These are phyloP conservation scores for Camponotus floridanus DNA, from an alignment of 1,140 invertebrate species.

Conservation along the genomic window DNA sequence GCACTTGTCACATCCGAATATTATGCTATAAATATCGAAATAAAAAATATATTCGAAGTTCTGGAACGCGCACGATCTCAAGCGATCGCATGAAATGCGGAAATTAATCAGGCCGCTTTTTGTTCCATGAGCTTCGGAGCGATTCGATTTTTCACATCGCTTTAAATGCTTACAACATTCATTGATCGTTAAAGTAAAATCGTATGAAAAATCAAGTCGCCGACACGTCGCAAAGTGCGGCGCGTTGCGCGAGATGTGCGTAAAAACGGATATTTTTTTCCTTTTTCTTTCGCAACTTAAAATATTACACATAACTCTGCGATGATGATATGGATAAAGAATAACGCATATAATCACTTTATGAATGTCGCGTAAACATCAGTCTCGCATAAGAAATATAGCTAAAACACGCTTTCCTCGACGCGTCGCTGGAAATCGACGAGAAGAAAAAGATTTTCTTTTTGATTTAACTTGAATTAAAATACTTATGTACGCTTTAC, in stretches of 20 bases:
- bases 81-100: not conserved
- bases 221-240: not conserved
- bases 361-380: not conserved
- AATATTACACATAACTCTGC: conserved; percentile 22
- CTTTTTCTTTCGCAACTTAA: not conserved
- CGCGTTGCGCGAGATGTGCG: not conserved
- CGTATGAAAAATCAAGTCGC: conserved; percentile 11
- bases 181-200: not conserved
- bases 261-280: conserved; percentile 7
- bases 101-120: not conserved
- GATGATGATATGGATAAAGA: conserved; percentile 2
- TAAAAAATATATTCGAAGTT: conserved; percentile 31
- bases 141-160: conserved; percentile 2
- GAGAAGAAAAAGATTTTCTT: not conserved
- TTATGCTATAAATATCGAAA: conserved; percentile 46
- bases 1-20: conserved; percentile 30
- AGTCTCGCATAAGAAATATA: not conserved
- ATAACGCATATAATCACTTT: not conserved
- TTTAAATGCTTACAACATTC: not conserved
- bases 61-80: conserved; percentile 5
- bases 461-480: conserved; percentile 14
- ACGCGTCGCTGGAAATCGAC: not conserved
- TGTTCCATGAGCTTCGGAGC: conserved; percentile 4
- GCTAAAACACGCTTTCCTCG: not conserved
- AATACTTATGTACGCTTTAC: not conserved